phyloP scores from a whole-genome alignment of 2,797 vertebrate species.

The Cephalopachus bancanus region DNA sequence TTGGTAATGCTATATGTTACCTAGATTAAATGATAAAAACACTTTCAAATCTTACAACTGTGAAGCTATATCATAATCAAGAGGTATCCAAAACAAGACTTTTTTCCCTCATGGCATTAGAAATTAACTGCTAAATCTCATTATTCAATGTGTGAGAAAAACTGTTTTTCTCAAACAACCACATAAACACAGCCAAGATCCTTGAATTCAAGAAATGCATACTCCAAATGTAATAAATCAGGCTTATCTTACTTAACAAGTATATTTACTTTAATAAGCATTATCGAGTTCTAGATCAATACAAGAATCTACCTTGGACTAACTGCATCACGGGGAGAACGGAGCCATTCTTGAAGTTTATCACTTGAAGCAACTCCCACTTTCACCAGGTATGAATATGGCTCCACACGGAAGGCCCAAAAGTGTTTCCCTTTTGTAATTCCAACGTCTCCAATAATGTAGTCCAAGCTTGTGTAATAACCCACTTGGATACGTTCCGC shows the following conservation, averaged over 20 bases:
- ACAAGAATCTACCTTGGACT: conserved; percentile 93
- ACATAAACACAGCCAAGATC: neutral
- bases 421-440: conserved; percentile 96
- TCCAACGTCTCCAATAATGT: conserved; percentile 96
- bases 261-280: neutral
- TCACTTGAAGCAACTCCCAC: conserved; percentile 96
- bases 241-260: neutral
- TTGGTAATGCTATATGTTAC: neutral
- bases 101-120: neutral
- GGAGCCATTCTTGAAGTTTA: conserved; percentile 97
- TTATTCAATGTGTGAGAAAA: neutral
- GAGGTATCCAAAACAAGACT: neutral
- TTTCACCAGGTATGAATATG: conserved; percentile 96
- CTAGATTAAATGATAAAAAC: neutral
- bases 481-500: conserved; percentile 96
- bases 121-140: neutral
- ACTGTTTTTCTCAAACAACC: neutral
- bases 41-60: conserved; percentile 17
- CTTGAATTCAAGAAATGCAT: neutral
- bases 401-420: conserved; percentile 96
- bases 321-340: conserved; percentile 94
- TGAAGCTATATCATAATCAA: neutral
- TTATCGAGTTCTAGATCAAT: neutral
- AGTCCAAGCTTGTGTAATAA: conserved; percentile 95
- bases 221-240: neutral